These are phyloP conservation scores for Sebastes nivosus DNA, from an alignment of 2,797 vertebrate genomes.

Conservation along the genomic window DNA sequence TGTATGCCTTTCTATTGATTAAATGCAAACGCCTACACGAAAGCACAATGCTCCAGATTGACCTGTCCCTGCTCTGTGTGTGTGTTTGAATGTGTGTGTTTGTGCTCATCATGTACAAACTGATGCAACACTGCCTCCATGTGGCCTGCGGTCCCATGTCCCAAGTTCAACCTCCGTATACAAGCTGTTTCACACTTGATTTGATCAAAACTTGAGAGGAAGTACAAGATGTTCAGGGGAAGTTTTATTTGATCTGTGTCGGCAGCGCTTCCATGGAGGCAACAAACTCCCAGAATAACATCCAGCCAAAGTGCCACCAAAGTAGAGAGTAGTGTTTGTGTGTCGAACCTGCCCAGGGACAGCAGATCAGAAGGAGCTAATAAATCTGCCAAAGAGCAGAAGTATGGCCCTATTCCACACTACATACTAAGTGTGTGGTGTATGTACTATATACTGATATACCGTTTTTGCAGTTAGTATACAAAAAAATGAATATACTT, in stretches of 20 bases:
- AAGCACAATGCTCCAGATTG: slow-evolving; percentile 35
- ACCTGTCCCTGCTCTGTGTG: slow-evolving; percentile 30
- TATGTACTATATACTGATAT: background rate
- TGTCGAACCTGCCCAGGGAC: background rate
- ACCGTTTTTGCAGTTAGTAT: background rate
- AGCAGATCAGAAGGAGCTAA: background rate
- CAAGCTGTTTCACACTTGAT: background rate
- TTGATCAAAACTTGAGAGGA: slow-evolving; percentile 16
- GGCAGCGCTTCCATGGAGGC: slow-evolving; percentile 17
- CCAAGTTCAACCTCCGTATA: background rate
- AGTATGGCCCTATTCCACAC: background rate
- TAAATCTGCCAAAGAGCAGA: background rate
- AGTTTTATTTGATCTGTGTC: slow-evolving; percentile 14
- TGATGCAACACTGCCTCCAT: slow-evolving; percentile 57
- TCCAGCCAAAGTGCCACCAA: background rate
- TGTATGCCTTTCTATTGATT: slow-evolving; percentile 32
- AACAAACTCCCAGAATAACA: slow-evolving; percentile 10
- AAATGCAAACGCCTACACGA: slow-evolving; percentile 10
- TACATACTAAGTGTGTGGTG: background rate
- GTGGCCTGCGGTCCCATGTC: slow-evolving; percentile 25
- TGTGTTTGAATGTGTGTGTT: background rate
- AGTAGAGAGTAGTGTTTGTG: background rate
- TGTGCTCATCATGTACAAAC: background rate
- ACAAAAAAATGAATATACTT: background rate
- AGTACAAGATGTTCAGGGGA: slow-evolving; percentile 1